These are phyloP conservation scores for Coreius guichenoti DNA, from an alignment of 2,797 vertebrate species.

Conservation along the genomic window DNA sequence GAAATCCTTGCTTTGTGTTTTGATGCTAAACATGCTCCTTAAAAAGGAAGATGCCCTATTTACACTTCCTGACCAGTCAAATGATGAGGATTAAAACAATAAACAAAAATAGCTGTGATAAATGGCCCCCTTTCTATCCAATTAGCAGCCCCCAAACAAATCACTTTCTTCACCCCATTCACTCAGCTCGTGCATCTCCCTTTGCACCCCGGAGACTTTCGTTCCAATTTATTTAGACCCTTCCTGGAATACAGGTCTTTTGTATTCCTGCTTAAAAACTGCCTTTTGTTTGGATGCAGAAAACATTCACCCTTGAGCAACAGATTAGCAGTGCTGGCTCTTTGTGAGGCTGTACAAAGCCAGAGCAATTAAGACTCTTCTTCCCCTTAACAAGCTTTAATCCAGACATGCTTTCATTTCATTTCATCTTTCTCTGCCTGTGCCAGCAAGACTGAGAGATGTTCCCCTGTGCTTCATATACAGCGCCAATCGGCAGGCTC, in stretches of 20 bases:
- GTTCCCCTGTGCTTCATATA: conserved; percentile 60
- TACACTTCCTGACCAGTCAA: conserved; percentile 29
- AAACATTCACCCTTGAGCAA: conserved; percentile 79
- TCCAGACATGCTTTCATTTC: conserved; percentile 81
- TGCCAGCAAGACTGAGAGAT: conserved; percentile 69
- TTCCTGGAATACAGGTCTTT: conserved; percentile 52
- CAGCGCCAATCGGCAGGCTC: conserved; percentile 61
- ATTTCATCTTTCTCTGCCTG: conserved; percentile 72
- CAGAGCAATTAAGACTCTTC: conserved; percentile 78
- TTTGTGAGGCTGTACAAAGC: conserved; percentile 78
- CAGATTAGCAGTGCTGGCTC: conserved; percentile 75
- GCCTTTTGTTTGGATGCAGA: conserved; percentile 68
- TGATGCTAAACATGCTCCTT: not conserved
- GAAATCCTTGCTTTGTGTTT: not conserved
- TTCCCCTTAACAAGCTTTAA: conserved; percentile 78
- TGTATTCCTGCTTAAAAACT: conserved; percentile 43
- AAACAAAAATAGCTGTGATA: conserved; percentile 36
- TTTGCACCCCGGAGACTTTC: conserved; percentile 54
- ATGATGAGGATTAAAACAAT: conserved; percentile 48
- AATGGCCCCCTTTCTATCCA: conserved; percentile 37
- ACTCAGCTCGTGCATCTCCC: conserved; percentile 42
- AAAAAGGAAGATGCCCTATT: conserved; percentile 33
- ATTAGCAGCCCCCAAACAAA: conserved; percentile 49
- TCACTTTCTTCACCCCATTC: conserved; percentile 34
- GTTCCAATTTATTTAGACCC: conserved; percentile 59